Conservation (phyloP, 2,888 invertebrate genomes). For the Thymelicus acteon region DNA sequence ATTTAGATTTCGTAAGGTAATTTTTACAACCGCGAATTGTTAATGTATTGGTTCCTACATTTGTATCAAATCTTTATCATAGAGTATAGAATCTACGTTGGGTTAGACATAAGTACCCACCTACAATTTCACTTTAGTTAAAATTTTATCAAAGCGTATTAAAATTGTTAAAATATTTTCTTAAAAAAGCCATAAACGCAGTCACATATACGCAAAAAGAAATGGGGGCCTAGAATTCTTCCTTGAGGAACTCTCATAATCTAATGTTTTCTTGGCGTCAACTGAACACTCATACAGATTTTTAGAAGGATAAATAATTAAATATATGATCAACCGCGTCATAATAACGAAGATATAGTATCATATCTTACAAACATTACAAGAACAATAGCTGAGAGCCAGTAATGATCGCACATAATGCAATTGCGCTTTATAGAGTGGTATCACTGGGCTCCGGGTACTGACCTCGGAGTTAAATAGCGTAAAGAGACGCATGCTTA, state of each 20-base stretch:
- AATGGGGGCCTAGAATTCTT: no score
- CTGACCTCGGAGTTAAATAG: conserved; percentile 6
- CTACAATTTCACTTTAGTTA: no score
- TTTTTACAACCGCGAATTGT: background rate
- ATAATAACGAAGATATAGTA: background rate
- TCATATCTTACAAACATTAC: background rate
- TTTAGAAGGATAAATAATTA: background rate
- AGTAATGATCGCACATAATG: conserved; percentile 1
- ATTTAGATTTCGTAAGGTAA: conserved; percentile 1
- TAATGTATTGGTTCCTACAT: background rate
- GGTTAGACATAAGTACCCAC: no score
- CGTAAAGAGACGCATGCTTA: conserved; percentile 8
- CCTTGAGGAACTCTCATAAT: no score
- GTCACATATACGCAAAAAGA: no score
- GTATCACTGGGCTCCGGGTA: conserved; percentile 15
- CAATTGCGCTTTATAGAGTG: conserved; percentile 1
- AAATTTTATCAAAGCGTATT: no score
- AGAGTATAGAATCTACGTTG: no score
- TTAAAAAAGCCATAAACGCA: no score
- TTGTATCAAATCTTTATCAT: no score
- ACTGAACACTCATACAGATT: no score
- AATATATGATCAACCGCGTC: background rate
- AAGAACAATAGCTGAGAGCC: conserved; percentile 27
- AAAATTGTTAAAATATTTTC: no score
- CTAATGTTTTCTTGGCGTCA: no score